phyloP scores from a whole-genome alignment of 2,888 invertebrate species.

The Temnothorax rugatulus region DNA sequence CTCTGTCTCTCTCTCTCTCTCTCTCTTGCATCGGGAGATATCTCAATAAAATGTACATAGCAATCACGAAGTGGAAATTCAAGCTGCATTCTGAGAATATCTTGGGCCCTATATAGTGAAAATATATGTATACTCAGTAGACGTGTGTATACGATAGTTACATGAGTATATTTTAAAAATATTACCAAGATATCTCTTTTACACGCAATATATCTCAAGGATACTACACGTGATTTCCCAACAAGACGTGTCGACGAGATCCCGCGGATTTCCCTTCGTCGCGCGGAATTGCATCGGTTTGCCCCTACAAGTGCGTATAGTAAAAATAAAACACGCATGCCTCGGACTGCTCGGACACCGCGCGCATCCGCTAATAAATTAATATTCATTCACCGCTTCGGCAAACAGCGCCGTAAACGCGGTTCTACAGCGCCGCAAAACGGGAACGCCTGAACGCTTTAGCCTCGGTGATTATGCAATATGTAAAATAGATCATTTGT shows the following conservation, averaged over 20 bases:
- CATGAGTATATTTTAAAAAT: constrained; percentile 6
- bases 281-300: constrained; percentile 22
- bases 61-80: not conserved
- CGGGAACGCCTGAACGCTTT: constrained; percentile 68
- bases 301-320: not conserved
- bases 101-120: constrained; percentile 15
- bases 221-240: not conserved
- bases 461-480: constrained; percentile 75
- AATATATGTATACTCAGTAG: constrained; percentile 22
- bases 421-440: constrained; percentile 57
- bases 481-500: constrained; percentile 81
- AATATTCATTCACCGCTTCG: constrained; percentile 50
- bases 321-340: constrained; percentile 37
- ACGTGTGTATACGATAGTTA: not conserved
- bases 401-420: constrained; percentile 49
- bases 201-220: not conserved
- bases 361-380: constrained; percentile 21
- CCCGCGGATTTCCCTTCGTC: constrained; percentile 7
- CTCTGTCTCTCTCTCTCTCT: not conserved
- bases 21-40: not conserved
- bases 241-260: not conserved
- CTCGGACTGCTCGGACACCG: not conserved
- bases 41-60: not conserved
- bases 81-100: constrained; percentile 11
- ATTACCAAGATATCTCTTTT: not conserved